Base-by-base conservation (phyloP, 2,797 vertebrate genomes). In the Phoxinus dragarum region DNA sequence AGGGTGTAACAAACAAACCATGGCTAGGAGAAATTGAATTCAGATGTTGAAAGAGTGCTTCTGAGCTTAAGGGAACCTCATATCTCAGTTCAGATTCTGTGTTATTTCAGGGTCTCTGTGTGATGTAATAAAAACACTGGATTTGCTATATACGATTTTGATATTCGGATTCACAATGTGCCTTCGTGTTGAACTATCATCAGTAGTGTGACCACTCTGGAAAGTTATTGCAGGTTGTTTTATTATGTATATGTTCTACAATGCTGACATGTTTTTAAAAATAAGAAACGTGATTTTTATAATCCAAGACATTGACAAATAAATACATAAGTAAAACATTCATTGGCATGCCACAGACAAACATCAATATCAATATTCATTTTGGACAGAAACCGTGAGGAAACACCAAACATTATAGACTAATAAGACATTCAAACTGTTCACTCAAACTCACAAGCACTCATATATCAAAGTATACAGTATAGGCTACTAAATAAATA, bases 301-400 rank as follows among this genome's bases (percentile, higher is more conserved):
- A 49, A 75, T 54, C 27, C 59, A 64, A 66, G 72, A 81, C 49
- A 61, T 34, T 44, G 19, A 79, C 27, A 54, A 73, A 88, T 75
- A 81, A 73, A 88, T 75, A 77, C 38, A 47, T 52, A 52, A 83
- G 31, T 64, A 76, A 87, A 67, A 67, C 66, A 88, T 73, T 77
- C 10, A 56, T 36, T 72, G 38, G 27, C 74, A 79, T 81, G 80
- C 54, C 47, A 82, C 83, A 82, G 27, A 84, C 38, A 88, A 80
- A 83, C 79, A 74, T 68, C 11, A 82, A 49, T 38, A 42, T 66
- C 31, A 52, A 16, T 67, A 56, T 38, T 69, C 21, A 54, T n/a
- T 80, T 67, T 47, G 42, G 34, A 73, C 23, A 73, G 12, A 44
- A 73, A 16, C 12, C 17, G 23, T 23, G n/a, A 66, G 38, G 23